phyloP scores from a whole-genome alignment of 2,113 vertebrate genomes.

The Cyphomyrus discorhynchus region DNA sequence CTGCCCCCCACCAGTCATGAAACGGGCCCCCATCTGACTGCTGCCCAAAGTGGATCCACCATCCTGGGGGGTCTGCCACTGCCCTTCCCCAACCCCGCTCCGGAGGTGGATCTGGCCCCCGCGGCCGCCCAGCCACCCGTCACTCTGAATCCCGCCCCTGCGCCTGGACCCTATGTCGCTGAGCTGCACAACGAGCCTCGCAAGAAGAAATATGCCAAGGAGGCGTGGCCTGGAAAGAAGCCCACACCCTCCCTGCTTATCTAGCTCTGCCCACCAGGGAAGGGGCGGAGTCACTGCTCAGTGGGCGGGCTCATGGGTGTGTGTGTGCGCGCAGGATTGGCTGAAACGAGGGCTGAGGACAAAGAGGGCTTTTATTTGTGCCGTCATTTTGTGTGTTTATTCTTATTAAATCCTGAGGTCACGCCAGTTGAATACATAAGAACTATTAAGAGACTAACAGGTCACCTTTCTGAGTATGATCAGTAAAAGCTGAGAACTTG shows the following conservation, averaged over 20 bases:
- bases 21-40: constrained; percentile 50
- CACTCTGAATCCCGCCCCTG: constrained; percentile 66
- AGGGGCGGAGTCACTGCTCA: constrained; percentile 24
- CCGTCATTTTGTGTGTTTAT: neutral
- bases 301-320: neutral
- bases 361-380: constrained; percentile 33
- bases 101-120: constrained; percentile 74
- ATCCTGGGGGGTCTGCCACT: constrained; percentile 71
- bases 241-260: constrained; percentile 80
- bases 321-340: constrained; percentile 35
- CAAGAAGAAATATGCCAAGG: constrained; percentile 87
- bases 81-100: constrained; percentile 79
- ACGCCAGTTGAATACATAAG: neutral
- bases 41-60: constrained; percentile 67
- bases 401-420: neutral
- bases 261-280: constrained; percentile 50
- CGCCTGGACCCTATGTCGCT: constrained; percentile 68
- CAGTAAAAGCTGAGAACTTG: neutral
- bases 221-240: constrained; percentile 87
- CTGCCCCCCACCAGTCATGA: constrained; percentile 75
- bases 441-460: neutral
- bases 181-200: constrained; percentile 76
- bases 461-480: neutral
- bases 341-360: constrained; percentile 29
- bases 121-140: constrained; percentile 65